These are phyloP conservation scores for Planiliza haematocheilus DNA, from an alignment of 2,113 vertebrate species.

Conservation along the genomic window DNA sequence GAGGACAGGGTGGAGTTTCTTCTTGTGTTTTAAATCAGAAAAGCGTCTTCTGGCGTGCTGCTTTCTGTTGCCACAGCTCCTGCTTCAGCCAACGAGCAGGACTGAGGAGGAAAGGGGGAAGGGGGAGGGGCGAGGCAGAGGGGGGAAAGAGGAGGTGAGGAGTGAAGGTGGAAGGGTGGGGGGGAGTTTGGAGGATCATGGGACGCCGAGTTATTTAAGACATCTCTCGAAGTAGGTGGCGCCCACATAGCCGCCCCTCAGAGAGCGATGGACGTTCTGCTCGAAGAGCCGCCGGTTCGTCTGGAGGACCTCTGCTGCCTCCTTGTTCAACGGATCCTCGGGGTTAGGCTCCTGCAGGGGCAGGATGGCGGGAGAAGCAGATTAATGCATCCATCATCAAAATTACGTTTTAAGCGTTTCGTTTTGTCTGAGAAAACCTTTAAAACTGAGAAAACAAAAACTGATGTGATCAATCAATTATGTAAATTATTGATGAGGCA, in stretches of 20 bases:
- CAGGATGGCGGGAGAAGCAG: no score
- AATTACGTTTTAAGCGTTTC: no score
- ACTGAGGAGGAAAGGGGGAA: not conserved
- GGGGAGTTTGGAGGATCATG: slow-evolving; percentile 11
- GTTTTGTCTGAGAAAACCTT: no score
- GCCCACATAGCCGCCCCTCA: slow-evolving; percentile 92
- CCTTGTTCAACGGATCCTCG: slow-evolving; percentile 93
- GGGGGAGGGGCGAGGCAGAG: slow-evolving; percentile 7
- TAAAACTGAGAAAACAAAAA: not conserved
- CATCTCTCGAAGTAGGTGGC: slow-evolving; percentile 96
- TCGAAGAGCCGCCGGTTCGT: slow-evolving; percentile 94
- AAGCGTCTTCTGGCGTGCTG: slow-evolving; percentile 64
- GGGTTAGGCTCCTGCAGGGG: slow-evolving; percentile 90
- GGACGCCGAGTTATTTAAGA: slow-evolving; percentile 87
- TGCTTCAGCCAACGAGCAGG: slow-evolving; percentile 39
- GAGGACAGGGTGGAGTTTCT: not conserved
- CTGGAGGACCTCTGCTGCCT: slow-evolving; percentile 93
- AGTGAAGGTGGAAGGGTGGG: not conserved
- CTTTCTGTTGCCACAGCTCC: slow-evolving; percentile 40
- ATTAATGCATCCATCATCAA: no score
- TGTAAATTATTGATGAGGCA: no score
- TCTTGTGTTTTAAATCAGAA: slow-evolving; percentile 60
- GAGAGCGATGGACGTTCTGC: slow-evolving; percentile 93
- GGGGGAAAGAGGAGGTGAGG: not conserved
- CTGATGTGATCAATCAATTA: no score